phyloP scores from a whole-genome alignment of 2,797 vertebrate species.

The Parauchenoglanis ngamensis region DNA sequence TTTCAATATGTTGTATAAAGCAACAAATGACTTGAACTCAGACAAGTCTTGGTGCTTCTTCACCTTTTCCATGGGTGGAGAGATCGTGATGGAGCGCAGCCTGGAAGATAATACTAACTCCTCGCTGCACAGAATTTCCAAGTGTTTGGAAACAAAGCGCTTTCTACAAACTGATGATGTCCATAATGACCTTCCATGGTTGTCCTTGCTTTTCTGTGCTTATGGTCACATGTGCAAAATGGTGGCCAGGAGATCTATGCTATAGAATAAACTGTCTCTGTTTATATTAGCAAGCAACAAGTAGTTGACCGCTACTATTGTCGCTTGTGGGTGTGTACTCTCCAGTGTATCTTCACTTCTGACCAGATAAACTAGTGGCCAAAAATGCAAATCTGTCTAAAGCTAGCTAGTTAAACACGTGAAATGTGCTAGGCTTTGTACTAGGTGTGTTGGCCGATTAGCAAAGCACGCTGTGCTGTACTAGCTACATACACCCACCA shows the following conservation, averaged over 20 bases:
- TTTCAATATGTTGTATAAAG: constrained; percentile 10
- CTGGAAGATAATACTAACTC: neutral
- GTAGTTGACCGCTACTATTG: neutral
- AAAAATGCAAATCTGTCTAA: neutral
- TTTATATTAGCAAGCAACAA: neutral
- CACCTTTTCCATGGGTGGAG: neutral
- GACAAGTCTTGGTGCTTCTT: neutral
- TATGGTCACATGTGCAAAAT: neutral
- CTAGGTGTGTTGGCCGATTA: neutral
- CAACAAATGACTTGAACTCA: neutral
- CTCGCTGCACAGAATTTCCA: neutral
- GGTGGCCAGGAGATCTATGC: neutral
- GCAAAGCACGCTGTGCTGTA: too few species aligned
- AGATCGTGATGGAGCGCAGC: neutral
- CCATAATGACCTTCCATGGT: neutral
- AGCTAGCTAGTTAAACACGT: neutral
- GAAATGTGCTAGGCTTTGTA: neutral
- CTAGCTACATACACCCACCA: neutral
- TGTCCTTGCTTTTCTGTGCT: neutral
- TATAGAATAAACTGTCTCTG: neutral
- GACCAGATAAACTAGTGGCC: neutral
- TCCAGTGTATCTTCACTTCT: neutral
- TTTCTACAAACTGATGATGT: neutral
- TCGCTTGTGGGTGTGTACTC: neutral
- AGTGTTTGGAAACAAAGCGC: neutral